Evolutionary conservation across 2,113 vertebrate genomes (phyloP).

Genomic region (Argyrosomus japonicus): DNA sequence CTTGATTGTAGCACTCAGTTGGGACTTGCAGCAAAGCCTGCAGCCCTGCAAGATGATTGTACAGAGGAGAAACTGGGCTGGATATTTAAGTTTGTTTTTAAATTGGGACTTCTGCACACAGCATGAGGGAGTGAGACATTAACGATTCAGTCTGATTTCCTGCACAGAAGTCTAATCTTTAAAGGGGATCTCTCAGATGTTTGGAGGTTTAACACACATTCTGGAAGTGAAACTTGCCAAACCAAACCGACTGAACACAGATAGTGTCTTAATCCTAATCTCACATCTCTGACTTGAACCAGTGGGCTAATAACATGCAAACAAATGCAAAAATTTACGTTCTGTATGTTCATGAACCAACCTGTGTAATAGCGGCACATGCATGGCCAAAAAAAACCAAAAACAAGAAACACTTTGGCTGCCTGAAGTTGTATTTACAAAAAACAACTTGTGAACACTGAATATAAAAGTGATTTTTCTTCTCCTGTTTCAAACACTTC

Average conservation of each 20-base stretch:
- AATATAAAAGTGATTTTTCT: constrained; percentile 13
- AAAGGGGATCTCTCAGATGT: constrained; percentile 43
- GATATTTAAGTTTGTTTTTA: constrained; percentile 21
- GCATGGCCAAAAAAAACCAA: neutral
- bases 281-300: neutral
- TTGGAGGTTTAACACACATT: constrained; percentile 23
- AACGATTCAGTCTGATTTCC: constrained; percentile 34
- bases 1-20: constrained; percentile 17
- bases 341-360: neutral
- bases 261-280: neutral
- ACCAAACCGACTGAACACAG: constrained; percentile 1
- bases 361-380: neutral
- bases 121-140: neutral
- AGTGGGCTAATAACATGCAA: neutral
- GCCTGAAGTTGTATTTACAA: neutral
- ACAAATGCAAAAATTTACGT: neutral
- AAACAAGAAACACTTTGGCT: neutral
- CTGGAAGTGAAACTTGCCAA: neutral
- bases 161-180: constrained; percentile 34
- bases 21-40: constrained; percentile 22
- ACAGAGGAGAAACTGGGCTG: constrained; percentile 11
- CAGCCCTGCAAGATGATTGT: neutral
- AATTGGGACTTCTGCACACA: constrained; percentile 33
- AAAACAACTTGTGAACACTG: constrained; percentile 1
- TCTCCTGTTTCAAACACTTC: constrained; percentile 21